Evolutionary conservation across 2,888 invertebrate genomes (phyloP).

Genomic region (Drosophila lacicola): DNA sequence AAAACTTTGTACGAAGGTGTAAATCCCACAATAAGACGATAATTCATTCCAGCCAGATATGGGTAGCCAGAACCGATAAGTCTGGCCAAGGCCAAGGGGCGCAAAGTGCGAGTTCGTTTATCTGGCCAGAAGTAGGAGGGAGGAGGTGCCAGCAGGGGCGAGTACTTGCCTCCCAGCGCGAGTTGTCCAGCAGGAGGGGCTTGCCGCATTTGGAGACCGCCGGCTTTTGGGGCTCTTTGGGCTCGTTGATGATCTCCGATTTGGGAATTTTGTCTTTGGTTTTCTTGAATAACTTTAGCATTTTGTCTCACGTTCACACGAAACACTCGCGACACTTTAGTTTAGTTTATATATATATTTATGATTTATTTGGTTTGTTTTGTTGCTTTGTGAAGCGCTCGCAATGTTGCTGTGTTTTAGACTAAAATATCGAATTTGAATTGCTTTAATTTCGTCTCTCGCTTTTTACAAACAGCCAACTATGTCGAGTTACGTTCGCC

Average conservation of each 20-base stretch:
- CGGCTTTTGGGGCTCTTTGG: constrained; percentile 72
- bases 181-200: constrained; percentile 82
- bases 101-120: constrained; percentile 12
- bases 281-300: constrained; percentile 82
- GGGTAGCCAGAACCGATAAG: constrained; percentile 13
- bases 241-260: constrained; percentile 83
- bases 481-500: constrained; percentile 35
- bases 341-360: background rate
- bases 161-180: constrained; percentile 85
- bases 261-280: constrained; percentile 80
- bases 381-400: background rate
- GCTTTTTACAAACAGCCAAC: constrained; percentile 14
- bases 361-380: constrained; percentile 9
- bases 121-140: constrained; percentile 33
- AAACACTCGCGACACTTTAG: background rate
- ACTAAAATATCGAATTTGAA: background rate
- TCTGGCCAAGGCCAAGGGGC: constrained; percentile 14
- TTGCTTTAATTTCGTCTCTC: background rate
- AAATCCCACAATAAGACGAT: constrained; percentile 20
- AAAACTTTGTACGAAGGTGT: constrained; percentile 4
- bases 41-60: constrained; percentile 20
- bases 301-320: constrained; percentile 43
- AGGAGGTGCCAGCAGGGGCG: constrained; percentile 33
- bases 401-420: constrained; percentile 9
- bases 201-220: constrained; percentile 82